phyloP scores from a whole-genome alignment of 1,140 invertebrate species.

The Notospermus geniculatus region DNA sequence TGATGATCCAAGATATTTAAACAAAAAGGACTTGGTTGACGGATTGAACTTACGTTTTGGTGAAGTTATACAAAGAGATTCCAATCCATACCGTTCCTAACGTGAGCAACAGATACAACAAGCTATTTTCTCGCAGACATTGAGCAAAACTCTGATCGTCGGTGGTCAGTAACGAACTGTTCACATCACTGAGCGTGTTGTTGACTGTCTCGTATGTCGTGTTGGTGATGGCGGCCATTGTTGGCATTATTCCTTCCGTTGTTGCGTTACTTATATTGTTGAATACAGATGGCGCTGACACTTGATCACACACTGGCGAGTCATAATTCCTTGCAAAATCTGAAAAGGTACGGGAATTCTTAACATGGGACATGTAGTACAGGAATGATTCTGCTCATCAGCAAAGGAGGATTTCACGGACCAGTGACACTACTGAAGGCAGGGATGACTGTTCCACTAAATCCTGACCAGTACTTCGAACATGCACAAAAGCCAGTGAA shows the following conservation, averaged over 20 bases:
- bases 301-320: slow-evolving; percentile 34
- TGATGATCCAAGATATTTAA: too few species aligned
- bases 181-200: not conserved
- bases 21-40: too few species aligned
- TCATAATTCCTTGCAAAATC: slow-evolving; percentile 63
- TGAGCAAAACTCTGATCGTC: not conserved
- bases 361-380: too few species aligned
- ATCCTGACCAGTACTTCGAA: too few species aligned
- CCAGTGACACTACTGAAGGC: too few species aligned
- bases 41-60: slow-evolving; percentile 65
- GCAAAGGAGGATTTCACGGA: too few species aligned
- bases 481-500: too few species aligned
- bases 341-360: too few species aligned
- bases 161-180: slow-evolving; percentile 27
- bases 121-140: slow-evolving; percentile 60
- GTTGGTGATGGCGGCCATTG: slow-evolving; percentile 8
- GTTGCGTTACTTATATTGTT: slow-evolving; percentile 14
- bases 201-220: not conserved
- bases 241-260: slow-evolving; percentile 12
- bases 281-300: slow-evolving; percentile 4
- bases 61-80: slow-evolving; percentile 68
- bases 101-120: slow-evolving; percentile 66
- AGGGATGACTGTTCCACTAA: too few species aligned
- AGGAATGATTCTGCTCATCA: too few species aligned
- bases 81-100: slow-evolving; percentile 67